Conservation (phyloP, 2,113 vertebrate genomes). For the Elanoides forficatus region DNA sequence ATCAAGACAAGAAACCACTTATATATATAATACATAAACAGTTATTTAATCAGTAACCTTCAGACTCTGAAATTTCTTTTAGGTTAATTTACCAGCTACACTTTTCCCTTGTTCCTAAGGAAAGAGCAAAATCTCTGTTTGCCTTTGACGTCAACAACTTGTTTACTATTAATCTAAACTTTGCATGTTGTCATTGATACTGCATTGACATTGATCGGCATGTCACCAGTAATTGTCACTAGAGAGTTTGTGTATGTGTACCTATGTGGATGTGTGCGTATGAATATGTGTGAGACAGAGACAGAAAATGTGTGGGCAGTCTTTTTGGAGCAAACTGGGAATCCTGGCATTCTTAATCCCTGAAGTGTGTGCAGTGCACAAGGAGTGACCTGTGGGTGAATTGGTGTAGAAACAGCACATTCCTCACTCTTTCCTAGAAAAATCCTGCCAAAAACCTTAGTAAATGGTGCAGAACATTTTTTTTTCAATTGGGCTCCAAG, state of each 20-base stretch:
- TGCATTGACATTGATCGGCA: not conserved
- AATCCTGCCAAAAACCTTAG: conserved; percentile 31
- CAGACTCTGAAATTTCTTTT: not conserved
- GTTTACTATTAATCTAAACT: not conserved
- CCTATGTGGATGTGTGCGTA: rapidly evolving
- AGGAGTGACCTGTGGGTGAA: not conserved
- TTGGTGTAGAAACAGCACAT: not conserved
- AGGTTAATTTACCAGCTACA: not conserved
- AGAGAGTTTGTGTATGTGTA: not conserved
- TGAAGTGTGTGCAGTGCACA: not conserved
- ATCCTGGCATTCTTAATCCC: not conserved
- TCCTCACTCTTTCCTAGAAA: conserved; percentile 12
- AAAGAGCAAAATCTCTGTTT: not conserved
- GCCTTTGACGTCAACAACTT: not conserved
- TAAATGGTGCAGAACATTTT: conserved; percentile 38
- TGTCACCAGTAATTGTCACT: not conserved
- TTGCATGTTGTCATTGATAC: not conserved
- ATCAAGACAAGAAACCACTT: not conserved
- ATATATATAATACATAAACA: not conserved
- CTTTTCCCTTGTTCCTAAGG: not conserved
- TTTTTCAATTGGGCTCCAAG: conserved; percentile 11
- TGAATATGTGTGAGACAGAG: not conserved
- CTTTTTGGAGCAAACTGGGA: not conserved
- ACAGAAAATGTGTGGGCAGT: not conserved
- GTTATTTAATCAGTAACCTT: not conserved